A percentile compares a stretch with the other conserved stretches of the same genome.
Evolutionary conservation across 2,888 invertebrate genomes (phyloP).

Genomic region (Eurytoma adleriae): DNA sequence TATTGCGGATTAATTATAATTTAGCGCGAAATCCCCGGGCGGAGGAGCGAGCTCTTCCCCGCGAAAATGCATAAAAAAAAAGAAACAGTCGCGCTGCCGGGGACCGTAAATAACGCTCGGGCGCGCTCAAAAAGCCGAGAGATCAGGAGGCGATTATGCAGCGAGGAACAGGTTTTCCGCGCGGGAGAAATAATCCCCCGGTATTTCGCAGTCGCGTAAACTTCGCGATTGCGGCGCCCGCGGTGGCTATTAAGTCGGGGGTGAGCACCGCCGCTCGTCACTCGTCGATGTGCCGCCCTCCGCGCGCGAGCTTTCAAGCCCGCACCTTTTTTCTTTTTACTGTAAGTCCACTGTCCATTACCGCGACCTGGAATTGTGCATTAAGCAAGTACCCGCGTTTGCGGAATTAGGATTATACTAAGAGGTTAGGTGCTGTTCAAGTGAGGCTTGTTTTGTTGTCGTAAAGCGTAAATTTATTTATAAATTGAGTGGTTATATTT

Average conservation of each 20-base stretch:
- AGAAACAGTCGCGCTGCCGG: conserved; percentile 28
- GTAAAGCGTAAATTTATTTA: no score
- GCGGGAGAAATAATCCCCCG: conserved; percentile 48
- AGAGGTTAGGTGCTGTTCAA: no score
- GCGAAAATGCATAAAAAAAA: conserved; percentile 1
- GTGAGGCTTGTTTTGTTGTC: no score
- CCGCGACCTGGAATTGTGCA: no score
- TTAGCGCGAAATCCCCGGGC: conserved; percentile 25
- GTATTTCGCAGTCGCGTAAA: conserved; percentile 50
- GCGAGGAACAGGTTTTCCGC: conserved; percentile 55
- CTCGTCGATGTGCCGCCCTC: not conserved
- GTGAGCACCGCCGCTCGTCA: conserved; percentile 22
- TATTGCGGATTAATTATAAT: conserved; percentile 53
- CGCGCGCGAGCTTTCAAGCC: not conserved
- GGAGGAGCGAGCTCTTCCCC: not conserved
- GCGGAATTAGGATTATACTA: no score
- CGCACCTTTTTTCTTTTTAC: not conserved
- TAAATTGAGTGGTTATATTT: no score
- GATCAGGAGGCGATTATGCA: conserved; percentile 52
- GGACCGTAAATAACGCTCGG: conserved; percentile 48
- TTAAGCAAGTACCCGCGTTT: no score
- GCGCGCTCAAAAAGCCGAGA: conserved; percentile 36
- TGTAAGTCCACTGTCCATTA: not conserved
- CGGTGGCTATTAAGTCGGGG: conserved; percentile 7
- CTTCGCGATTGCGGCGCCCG: conserved; percentile 41